phyloP scores from a whole-genome alignment of 2,797 vertebrate species.

The Petrocephalus schoutedeni region DNA sequence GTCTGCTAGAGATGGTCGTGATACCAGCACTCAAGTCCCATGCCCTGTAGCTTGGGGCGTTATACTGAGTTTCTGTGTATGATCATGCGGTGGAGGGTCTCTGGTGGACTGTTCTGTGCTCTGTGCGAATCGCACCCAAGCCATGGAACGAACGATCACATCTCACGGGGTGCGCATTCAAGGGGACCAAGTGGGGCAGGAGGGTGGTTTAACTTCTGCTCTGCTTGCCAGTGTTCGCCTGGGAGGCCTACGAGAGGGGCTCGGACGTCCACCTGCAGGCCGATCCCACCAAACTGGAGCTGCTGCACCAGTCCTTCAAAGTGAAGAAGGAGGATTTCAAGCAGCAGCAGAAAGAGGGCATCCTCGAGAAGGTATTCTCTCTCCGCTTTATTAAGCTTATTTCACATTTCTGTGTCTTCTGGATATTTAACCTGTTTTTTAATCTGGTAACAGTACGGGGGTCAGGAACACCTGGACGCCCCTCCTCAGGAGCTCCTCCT shows the following conservation, averaged over 20 bases:
- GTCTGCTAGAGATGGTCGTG: neutral
- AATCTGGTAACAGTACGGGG: slow-evolving; percentile 78
- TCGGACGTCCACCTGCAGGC: slow-evolving; percentile 97
- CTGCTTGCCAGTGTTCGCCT: slow-evolving; percentile 80
- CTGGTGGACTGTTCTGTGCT: neutral
- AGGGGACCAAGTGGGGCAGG: neutral
- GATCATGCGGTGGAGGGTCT: neutral
- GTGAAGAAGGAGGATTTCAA: slow-evolving; percentile 98
- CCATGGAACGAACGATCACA: neutral
- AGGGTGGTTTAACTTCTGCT: neutral
- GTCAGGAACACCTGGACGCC: slow-evolving; percentile 83
- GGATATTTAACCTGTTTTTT: neutral
- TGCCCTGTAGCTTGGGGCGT: neutral
- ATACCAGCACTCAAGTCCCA: neutral
- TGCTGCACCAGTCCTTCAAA: slow-evolving; percentile 91
- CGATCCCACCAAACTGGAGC: slow-evolving; percentile 92
- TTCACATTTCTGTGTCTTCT: neutral
- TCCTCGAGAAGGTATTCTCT: slow-evolving; percentile 79
- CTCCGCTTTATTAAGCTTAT: neutral
- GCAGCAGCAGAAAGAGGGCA: slow-evolving; percentile 85
- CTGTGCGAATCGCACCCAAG: neutral
- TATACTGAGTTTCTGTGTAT: neutral
- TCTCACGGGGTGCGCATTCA: neutral
- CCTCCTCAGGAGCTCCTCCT: slow-evolving; percentile 84
- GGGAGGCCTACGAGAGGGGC: slow-evolving; percentile 97